A percentile compares a stretch with the other conserved stretches of the same genome.
These are phyloP conservation scores for Dryobota labecula DNA, from an alignment of 2,888 invertebrate genomes.

Conservation along the genomic window DNA sequence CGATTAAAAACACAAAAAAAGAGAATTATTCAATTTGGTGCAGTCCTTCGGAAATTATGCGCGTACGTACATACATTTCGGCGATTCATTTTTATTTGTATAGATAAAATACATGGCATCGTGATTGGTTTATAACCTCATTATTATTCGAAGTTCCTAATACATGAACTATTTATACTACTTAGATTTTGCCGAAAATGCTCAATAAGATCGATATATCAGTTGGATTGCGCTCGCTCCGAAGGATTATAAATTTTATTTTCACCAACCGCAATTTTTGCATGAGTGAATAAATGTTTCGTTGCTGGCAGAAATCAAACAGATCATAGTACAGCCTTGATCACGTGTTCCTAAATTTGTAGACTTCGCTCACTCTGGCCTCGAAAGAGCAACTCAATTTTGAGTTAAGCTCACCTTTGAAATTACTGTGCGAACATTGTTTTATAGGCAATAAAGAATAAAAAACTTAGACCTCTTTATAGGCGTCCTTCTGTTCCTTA, in stretches of 20 bases:
- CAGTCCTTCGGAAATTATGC: no score
- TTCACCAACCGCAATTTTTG: background rate
- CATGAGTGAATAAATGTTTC: slow-evolving; percentile 14
- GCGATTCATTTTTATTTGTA: no score
- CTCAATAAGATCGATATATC: background rate
- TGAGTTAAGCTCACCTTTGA: background rate
- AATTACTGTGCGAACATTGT: background rate
- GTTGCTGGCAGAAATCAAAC: background rate
- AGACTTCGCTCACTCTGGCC: background rate
- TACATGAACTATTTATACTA: slow-evolving; percentile 12
- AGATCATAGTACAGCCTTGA: background rate
- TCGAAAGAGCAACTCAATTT: background rate
- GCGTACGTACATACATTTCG: no score
- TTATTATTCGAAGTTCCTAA: slow-evolving; percentile 9
- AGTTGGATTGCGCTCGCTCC: slow-evolving; percentile 11
- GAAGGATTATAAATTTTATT: slow-evolving; percentile 12
- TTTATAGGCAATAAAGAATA: background rate
- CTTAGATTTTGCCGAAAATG: background rate
- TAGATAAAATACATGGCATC: slow-evolving; percentile 5
- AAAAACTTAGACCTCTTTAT: no score
- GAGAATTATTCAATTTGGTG: no score
- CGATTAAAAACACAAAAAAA: no score
- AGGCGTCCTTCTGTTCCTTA: no score
- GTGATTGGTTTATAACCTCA: slow-evolving; percentile 11
- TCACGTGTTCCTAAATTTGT: background rate